Evolutionary conservation across 2,888 invertebrate species (phyloP).

Genomic region (Melieria omissa): DNA sequence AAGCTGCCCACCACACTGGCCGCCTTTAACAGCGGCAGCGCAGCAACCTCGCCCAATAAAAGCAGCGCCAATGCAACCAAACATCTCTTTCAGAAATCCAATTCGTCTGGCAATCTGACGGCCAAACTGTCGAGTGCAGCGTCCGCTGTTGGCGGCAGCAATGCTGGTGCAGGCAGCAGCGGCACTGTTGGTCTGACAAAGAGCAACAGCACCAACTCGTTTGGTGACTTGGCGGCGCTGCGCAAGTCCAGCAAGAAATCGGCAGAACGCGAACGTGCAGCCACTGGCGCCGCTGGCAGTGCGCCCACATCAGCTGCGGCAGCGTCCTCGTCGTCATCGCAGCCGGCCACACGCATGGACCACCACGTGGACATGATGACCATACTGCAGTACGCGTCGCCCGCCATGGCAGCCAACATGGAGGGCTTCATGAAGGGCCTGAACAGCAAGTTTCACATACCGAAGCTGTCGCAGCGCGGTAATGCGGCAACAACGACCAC

Average conservation of each 20-base stretch:
- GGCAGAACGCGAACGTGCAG: neutral
- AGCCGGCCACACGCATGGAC: constrained; percentile 58
- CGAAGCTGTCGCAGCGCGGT: constrained; percentile 76
- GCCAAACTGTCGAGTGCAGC: constrained; percentile 53
- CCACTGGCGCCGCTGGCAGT: too few species aligned
- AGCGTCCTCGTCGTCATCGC: constrained; percentile 50
- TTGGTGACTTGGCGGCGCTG: constrained; percentile 47
- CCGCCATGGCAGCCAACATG: constrained; percentile 72
- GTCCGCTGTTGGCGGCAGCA: constrained; percentile 40
- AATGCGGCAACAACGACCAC: constrained; percentile 36
- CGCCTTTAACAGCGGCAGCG: constrained; percentile 9
- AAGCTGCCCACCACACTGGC: constrained; percentile 58
- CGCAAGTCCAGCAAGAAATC: constrained; percentile 44
- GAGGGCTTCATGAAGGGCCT: constrained; percentile 82
- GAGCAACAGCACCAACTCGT: constrained; percentile 64
- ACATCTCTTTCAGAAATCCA: constrained; percentile 64
- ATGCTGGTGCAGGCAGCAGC: constrained; percentile 40
- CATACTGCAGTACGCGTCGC: constrained; percentile 71
- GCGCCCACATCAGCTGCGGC: constrained; percentile 7
- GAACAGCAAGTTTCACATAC: constrained; percentile 88
- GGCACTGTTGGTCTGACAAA: constrained; percentile 53
- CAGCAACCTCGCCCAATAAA: constrained; percentile 41
- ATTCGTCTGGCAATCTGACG: constrained; percentile 63
- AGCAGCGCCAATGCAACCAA: constrained; percentile 46
- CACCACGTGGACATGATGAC: constrained; percentile 65